A percentile compares a stretch with the other conserved stretches of the same genome.
Conservation (phyloP, 1,140 invertebrate species). For the Lasioglossum baleicum region DNA sequence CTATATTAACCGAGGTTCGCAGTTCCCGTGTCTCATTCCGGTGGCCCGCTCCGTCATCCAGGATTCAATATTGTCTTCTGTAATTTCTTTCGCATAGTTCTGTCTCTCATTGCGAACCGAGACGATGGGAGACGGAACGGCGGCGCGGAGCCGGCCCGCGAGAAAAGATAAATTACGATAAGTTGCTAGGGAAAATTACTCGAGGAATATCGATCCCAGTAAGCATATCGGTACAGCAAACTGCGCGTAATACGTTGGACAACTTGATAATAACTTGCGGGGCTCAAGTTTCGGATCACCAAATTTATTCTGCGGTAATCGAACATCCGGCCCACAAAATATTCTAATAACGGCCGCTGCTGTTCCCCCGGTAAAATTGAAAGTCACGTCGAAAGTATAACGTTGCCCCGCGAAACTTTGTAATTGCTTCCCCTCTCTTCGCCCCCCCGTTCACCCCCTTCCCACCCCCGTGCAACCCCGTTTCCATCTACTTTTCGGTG, state of each 20-base stretch:
- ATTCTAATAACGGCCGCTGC: neutral
- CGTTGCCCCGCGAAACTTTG: slow-evolving; percentile 10
- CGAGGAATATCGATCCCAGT: slow-evolving; percentile 23
- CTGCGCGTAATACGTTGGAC: slow-evolving; percentile 25
- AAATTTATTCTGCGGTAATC: slow-evolving; percentile 36
- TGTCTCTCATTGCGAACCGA: neutral
- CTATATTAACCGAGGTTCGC: too few species aligned
- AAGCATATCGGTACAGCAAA: slow-evolving; percentile 27
- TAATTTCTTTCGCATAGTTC: neutral
- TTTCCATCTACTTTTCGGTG: neutral
- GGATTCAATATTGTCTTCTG: too few species aligned
- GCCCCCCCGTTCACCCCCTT: too few species aligned
- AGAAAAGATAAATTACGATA: slow-evolving; percentile 6
- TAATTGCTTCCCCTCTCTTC: neutral
- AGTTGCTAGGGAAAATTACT: neutral
- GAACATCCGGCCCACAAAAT: slow-evolving; percentile 1
- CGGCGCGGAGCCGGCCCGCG: too few species aligned
- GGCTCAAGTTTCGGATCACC: slow-evolving; percentile 14
- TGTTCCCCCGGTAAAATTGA: neutral
- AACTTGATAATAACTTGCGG: slow-evolving; percentile 44
- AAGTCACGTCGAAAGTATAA: neutral
- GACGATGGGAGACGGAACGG: too few species aligned
- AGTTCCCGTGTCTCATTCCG: too few species aligned
- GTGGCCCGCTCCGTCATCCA: too few species aligned
- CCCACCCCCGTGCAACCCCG: too few species aligned